Base-by-base conservation (phyloP, 53 echinoderm and acorn worm genomes). In the Henricia sp. region DNA sequence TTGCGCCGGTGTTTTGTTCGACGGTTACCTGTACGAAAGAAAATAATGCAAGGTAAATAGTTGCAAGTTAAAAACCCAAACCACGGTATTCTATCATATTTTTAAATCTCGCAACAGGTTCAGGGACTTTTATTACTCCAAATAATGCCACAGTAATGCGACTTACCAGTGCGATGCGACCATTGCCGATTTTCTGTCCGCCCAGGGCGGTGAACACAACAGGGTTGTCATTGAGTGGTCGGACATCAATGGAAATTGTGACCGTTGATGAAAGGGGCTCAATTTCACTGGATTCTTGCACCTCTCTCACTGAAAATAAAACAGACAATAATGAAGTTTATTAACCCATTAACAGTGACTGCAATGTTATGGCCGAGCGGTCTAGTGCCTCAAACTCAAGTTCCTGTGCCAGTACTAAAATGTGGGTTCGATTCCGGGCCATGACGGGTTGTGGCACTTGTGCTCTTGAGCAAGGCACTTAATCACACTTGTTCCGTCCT, bases 221-320 rank as follows among this genome's bases (percentile, higher is more conserved):
- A 28, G 87, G 87, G 42, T 69, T 57, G 67, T 87, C 87, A 38
- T 66, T 77, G 26, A 77, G 37, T 8, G 67, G 68, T 11, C 30
- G 52, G 13, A 87, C 34, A 20, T 77, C 46, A 32, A 87, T 48
- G 34, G 53, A 32, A 26, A 80, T 29, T 2, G 21, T 68, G 16
- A 42, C 68, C 14, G 12, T 39, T 2, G 41, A 29, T 26, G 78
- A 69, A 14, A 88, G 46, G 4, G 88, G 80, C 16, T 54, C 30
- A 6, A 71, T 82, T 46, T 70, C 88, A 41, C 6, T 46, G 9
- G 58, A 27, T 0, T 36, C 48, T 37, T 69, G 70, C 40, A 69
- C 42, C 56, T 78, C 78, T 62, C 46, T 68, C 67, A 73, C 85
- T 85, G 28, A 10, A 13, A 53, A 36, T 2, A 20, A 50, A 48